A percentile compares a stretch with the other conserved stretches of the same genome.
Conservation (phyloP, 2,797 vertebrate genomes). For the Mormyrops attenuatus region DNA sequence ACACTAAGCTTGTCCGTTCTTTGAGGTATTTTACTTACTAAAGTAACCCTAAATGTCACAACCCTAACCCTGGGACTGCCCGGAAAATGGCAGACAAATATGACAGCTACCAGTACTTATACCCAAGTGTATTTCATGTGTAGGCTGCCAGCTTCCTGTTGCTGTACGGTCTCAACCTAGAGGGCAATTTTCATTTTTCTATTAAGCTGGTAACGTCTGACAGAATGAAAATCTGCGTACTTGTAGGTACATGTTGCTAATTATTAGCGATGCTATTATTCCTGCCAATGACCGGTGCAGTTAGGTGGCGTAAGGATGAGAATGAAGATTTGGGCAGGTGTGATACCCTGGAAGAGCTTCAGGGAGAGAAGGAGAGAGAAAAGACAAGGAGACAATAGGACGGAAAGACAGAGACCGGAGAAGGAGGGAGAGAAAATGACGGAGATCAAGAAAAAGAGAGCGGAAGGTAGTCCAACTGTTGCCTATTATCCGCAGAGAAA, state of each 20-base stretch:
- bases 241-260: neutral
- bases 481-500: neutral
- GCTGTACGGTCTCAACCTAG: neutral
- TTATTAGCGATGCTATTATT: neutral
- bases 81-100: neutral
- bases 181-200: neutral
- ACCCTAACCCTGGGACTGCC: neutral
- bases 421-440: neutral
- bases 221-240: neutral
- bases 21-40: neutral
- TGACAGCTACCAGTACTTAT: neutral
- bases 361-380: neutral
- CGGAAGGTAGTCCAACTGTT: neutral
- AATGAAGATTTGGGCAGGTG: neutral
- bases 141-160: slow-evolving; percentile 13
- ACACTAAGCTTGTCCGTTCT: neutral
- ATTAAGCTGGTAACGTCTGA: too few species aligned
- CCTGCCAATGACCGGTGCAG: neutral
- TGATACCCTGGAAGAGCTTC: neutral
- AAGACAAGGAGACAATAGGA: neutral
- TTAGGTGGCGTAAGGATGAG: neutral
- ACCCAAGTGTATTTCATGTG: neutral
- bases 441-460: neutral
- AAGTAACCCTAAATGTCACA: neutral
- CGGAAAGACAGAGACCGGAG: neutral